A percentile compares a stretch with the other conserved stretches of the same genome.
These are phyloP conservation scores for Chaenodraco wilsoni DNA, from an alignment of 2,797 vertebrate species.

Conservation along the genomic window DNA sequence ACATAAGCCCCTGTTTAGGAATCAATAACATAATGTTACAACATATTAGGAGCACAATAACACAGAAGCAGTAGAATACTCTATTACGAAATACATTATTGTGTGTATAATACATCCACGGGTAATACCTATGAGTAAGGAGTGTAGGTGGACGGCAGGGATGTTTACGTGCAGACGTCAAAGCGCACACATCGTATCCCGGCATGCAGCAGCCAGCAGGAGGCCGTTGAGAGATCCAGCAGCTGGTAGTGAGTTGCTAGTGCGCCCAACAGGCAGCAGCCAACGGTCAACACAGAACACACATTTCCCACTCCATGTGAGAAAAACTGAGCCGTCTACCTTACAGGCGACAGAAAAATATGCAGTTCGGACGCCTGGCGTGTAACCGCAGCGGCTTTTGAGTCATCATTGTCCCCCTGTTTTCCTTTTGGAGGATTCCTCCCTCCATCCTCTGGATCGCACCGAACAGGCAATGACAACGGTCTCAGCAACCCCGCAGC, in stretches of 20 bases:
- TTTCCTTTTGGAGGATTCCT: constrained; percentile 86
- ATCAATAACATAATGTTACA: too few relatives aligned
- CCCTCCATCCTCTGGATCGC: constrained; percentile 88
- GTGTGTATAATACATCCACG: background rate
- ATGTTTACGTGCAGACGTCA: constrained; percentile 76
- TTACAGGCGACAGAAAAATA: constrained; percentile 72
- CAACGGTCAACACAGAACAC: constrained; percentile 57
- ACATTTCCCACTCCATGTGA: constrained; percentile 73
- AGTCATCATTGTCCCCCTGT: constrained; percentile 72
- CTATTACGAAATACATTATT: background rate
- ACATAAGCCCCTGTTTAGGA: too few relatives aligned
- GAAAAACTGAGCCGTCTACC: constrained; percentile 62
- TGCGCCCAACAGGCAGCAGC: constrained; percentile 71
- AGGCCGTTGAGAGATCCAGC: constrained; percentile 76
- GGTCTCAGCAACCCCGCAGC: constrained; percentile 97
- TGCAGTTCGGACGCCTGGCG: constrained; percentile 76
- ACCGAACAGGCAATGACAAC: constrained; percentile 97
- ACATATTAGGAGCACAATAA: background rate
- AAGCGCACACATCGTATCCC: constrained; percentile 68
- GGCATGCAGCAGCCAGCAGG: constrained; percentile 80
- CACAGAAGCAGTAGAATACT: background rate
- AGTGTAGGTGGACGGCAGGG: constrained; percentile 22
- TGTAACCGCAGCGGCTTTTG: constrained; percentile 75
- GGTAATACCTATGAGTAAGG: constrained; percentile 1
- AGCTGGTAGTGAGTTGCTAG: constrained; percentile 74